These are phyloP conservation scores for Poecile atricapillus DNA, from an alignment of 2,113 vertebrate genomes.

Conservation along the genomic window DNA sequence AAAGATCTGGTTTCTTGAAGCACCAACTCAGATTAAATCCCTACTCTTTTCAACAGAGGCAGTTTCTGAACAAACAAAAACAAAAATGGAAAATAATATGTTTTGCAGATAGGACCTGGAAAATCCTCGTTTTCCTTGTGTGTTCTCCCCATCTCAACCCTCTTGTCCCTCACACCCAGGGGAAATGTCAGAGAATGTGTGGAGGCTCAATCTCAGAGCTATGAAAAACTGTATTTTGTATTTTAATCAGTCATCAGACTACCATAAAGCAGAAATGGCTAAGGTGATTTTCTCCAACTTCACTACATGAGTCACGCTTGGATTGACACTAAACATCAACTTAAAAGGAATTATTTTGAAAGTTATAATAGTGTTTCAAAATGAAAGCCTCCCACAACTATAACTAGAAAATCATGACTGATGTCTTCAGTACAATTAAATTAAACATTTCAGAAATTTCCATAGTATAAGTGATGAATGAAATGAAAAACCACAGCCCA, in stretches of 20 bases:
- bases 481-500: constrained; percentile 11
- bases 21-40: not conserved
- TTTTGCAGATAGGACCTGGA: not conserved
- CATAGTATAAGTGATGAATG: not conserved
- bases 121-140: not conserved
- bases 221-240: not conserved
- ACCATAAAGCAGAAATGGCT: not conserved
- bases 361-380: constrained; percentile 49
- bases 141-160: not conserved
- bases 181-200: not conserved
- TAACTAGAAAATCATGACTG: constrained; percentile 52
- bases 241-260: not conserved
- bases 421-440: constrained; percentile 29
- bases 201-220: not conserved
- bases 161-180: not conserved
- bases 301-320: not conserved
- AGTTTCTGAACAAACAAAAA: not conserved
- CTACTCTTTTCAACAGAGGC: not conserved
- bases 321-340: constrained; percentile 46
- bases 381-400: constrained; percentile 55
- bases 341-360: constrained; percentile 64
- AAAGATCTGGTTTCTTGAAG: not conserved
- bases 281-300: constrained; percentile 34
- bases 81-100: not conserved
- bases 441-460: constrained; percentile 27